Evolutionary conservation across 2,797 vertebrate genomes (phyloP).

Genomic region (Anguilla pacifica): DNA sequence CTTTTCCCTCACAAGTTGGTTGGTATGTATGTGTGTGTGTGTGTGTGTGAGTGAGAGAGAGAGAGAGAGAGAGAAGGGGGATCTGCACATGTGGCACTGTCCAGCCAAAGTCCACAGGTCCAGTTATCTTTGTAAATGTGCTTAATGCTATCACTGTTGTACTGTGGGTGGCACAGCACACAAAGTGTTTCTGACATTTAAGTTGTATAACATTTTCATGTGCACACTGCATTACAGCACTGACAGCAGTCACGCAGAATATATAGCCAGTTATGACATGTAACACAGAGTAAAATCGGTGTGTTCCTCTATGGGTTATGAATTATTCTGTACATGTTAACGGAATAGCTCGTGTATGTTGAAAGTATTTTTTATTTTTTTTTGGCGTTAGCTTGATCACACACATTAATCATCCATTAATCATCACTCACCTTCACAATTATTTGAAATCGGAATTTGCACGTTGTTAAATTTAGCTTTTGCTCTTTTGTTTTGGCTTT

Average conservation of each 20-base stretch:
- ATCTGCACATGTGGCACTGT: slow-evolving; percentile 9
- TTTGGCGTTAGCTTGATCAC: neutral
- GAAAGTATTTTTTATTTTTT: neutral
- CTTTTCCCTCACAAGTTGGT: neutral
- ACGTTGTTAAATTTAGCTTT: neutral
- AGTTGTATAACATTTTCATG: neutral
- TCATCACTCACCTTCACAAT: neutral
- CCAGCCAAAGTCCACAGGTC: neutral
- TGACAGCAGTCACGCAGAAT: neutral
- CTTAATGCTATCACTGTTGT: neutral
- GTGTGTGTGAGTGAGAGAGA: neutral
- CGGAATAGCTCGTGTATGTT: neutral
- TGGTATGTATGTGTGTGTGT: neutral
- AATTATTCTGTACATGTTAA: neutral
- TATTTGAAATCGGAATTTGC: neutral
- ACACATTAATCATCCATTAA: neutral
- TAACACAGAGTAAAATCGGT: neutral
- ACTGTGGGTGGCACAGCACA: neutral
- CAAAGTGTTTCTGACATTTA: neutral
- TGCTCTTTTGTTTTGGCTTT: neutral
- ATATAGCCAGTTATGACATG: neutral
- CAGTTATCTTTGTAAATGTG: neutral
- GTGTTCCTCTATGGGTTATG: neutral
- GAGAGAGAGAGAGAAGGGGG: too few species aligned
- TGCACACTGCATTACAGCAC: neutral